Evolutionary conservation across 2,888 invertebrate species (phyloP).

Genomic region (Rhamphomyia laevipes): DNA sequence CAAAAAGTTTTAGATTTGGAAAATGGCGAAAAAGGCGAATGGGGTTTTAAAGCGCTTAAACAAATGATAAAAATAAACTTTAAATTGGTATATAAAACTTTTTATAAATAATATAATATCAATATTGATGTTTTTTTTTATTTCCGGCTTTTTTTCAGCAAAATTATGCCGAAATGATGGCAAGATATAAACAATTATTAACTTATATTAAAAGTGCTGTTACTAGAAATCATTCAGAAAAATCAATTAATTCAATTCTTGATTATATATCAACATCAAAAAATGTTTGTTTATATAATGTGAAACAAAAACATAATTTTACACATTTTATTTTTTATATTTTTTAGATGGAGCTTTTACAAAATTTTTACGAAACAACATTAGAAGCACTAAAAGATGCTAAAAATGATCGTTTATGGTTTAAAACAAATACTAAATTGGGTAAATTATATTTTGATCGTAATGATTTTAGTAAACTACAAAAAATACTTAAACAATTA

Average conservation of each 20-base stretch:
- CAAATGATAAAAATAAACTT: conserved; percentile 99
- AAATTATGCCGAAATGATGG: conserved; percentile 93
- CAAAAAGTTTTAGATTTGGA: conserved; percentile 93
- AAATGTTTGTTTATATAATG: conserved; percentile 54
- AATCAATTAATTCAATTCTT: conserved; percentile 97
- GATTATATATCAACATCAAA: conserved; percentile 99
- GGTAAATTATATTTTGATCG: conserved; percentile 97
- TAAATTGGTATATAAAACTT: conserved; percentile 55
- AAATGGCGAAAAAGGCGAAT: conserved; percentile 96
- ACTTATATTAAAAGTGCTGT: conserved; percentile 99
- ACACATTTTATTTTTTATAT: conserved; percentile 5
- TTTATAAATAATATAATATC: neutral
- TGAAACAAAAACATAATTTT: conserved; percentile 1
- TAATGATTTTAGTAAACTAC: conserved; percentile 84
- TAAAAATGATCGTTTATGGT: conserved; percentile 98
- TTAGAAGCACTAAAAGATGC: conserved; percentile 91
- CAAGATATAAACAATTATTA: conserved; percentile 85
- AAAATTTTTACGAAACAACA: conserved; percentile 97
- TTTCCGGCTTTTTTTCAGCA: conserved; percentile 42
- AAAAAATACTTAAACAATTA: conserved; percentile 92
- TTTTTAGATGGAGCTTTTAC: conserved; percentile 83
- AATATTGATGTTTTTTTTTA: neutral
- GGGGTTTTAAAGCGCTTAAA: conserved; percentile 99
- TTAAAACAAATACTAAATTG: conserved; percentile 98
- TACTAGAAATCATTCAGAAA: conserved; percentile 97